phyloP scores from a whole-genome alignment of 2,113 vertebrate genomes.

The Alosa alosa region DNA sequence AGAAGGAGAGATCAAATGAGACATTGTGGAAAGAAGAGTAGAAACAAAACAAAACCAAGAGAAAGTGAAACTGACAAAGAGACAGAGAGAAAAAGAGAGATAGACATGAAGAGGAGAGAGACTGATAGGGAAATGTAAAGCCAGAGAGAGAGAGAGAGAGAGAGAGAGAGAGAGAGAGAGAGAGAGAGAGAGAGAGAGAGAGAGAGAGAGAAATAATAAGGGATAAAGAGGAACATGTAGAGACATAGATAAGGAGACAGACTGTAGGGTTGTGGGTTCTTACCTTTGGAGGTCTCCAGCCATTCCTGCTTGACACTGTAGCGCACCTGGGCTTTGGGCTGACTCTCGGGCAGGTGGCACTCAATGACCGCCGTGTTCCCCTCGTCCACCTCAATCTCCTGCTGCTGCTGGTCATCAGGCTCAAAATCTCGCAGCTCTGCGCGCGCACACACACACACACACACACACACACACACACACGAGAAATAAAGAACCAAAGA shows the following conservation, averaged over 20 bases:
- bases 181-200: no score
- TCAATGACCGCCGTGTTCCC: slow-evolving; percentile 95
- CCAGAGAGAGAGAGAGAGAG: neutral
- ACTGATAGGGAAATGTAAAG: neutral
- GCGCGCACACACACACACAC: slow-evolving; percentile 37
- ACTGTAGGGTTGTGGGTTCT: slow-evolving; percentile 4
- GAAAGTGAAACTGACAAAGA: neutral
- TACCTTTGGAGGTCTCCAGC: slow-evolving; percentile 94
- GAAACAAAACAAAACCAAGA: neutral
- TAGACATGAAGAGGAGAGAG: neutral
- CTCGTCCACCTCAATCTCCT: slow-evolving; percentile 94
- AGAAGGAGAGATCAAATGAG: neutral
- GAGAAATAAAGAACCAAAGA: neutral
- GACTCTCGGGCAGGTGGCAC: slow-evolving; percentile 93
- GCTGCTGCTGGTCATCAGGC: slow-evolving; percentile 86
- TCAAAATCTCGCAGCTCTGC: slow-evolving; percentile 95
- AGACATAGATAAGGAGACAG: neutral
- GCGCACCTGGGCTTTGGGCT: slow-evolving; percentile 94
- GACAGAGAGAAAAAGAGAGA: neutral
- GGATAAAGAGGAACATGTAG: neutral
- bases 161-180: neutral
- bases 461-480: no score
- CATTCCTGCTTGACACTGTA: slow-evolving; percentile 98
- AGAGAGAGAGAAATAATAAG: no score
- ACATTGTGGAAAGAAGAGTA: neutral